These are phyloP conservation scores for Phalloptychus januarius DNA, from an alignment of 2,797 vertebrate species.

Conservation along the genomic window DNA sequence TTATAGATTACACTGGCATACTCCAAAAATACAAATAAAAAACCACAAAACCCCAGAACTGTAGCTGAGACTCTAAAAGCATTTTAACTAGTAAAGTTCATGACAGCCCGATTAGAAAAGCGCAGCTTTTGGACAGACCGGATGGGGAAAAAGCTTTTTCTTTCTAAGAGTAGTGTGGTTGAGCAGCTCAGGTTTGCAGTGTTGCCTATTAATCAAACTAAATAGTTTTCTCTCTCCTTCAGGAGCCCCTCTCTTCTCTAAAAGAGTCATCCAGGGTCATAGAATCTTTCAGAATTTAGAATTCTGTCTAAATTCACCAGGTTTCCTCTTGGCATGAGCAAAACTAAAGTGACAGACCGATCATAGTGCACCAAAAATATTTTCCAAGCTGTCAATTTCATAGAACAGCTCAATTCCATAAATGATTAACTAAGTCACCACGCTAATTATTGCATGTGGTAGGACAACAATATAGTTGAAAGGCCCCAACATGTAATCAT, in stretches of 20 bases:
- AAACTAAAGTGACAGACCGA: neutral
- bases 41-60: neutral
- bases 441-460: neutral
- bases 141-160: neutral
- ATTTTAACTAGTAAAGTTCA: neutral
- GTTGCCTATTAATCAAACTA: neutral
- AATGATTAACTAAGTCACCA: neutral
- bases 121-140: neutral
- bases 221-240: neutral
- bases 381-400: neutral
- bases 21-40: neutral
- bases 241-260: neutral
- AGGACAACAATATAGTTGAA: neutral
- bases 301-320: neutral
- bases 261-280: neutral
- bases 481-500: neutral
- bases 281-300: neutral
- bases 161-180: neutral
- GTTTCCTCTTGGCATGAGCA: neutral
- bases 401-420: neutral
- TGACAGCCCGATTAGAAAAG: neutral
- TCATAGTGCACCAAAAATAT: neutral
- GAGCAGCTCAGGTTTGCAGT: neutral
- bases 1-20: neutral
- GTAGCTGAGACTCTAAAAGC: neutral